Evolutionary conservation across 2,888 invertebrate genomes (phyloP).

Genomic region (Ptychoptera contaminata): DNA sequence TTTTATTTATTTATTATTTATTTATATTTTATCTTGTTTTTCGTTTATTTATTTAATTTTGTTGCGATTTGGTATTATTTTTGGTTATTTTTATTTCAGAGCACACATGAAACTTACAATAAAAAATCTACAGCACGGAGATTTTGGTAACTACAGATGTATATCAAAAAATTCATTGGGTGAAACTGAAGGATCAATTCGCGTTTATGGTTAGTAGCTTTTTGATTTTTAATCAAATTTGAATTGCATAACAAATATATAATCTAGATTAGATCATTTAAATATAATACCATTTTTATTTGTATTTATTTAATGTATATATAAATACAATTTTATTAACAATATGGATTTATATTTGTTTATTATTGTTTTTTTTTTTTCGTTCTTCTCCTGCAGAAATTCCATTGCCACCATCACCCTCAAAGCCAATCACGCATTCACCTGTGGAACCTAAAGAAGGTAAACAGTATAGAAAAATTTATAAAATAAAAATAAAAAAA

Average conservation of each 20-base stretch:
- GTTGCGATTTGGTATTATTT: slow-evolving; percentile 12
- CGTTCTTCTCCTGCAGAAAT: slow-evolving; percentile 49
- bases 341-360: slow-evolving; percentile 13
- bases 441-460: slow-evolving; percentile 30
- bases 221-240: background rate
- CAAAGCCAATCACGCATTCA: slow-evolving; percentile 43
- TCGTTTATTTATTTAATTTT: slow-evolving; percentile 5
- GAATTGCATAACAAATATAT: too few species aligned
- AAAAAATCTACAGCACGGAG: slow-evolving; percentile 62
- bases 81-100: slow-evolving; percentile 27
- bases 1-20: slow-evolving; percentile 1
- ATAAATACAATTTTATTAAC: slow-evolving; percentile 10
- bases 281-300: too few species aligned
- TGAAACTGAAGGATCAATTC: slow-evolving; percentile 84
- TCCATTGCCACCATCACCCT: slow-evolving; percentile 73
- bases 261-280: too few species aligned
- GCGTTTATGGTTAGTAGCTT: slow-evolving; percentile 61
- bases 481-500: too few species aligned
- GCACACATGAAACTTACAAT: slow-evolving; percentile 82
- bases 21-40: background rate
- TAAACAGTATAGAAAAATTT: slow-evolving; percentile 13
- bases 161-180: slow-evolving; percentile 88
- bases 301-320: too few species aligned
- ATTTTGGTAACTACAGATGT: slow-evolving; percentile 84
- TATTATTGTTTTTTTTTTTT: slow-evolving; percentile 8